phyloP scores from a whole-genome alignment of 2,888 invertebrate genomes.

The Ecdyonurus torrentis region DNA sequence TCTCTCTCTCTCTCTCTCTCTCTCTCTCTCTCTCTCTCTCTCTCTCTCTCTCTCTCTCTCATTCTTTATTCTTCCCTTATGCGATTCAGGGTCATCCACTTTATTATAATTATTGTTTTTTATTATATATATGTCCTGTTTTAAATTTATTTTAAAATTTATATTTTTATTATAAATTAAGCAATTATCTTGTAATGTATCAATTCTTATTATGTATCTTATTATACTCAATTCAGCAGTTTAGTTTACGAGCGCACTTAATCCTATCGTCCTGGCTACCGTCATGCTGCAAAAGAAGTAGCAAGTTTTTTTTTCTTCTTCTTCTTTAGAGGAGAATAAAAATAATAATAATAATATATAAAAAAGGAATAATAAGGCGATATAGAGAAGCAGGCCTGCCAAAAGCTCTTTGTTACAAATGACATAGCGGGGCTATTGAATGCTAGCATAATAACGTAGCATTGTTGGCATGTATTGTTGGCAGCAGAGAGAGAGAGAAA shows the following conservation, averaged over 20 bases:
- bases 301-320: too few relatives aligned
- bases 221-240: neutral
- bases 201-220: too few relatives aligned
- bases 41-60: too few relatives aligned
- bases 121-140: too few relatives aligned
- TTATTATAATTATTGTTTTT: too few relatives aligned
- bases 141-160: too few relatives aligned
- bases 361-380: constrained; percentile 2
- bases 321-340: neutral
- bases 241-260: neutral
- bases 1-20: too few relatives aligned
- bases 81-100: too few relatives aligned
- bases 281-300: neutral
- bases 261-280: neutral
- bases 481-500: neutral
- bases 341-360: neutral
- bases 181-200: too few relatives aligned
- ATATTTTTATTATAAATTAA: too few relatives aligned
- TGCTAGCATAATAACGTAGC: constrained; percentile 2
- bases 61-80: too few relatives aligned
- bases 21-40: too few relatives aligned
- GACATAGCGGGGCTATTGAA: constrained; percentile 3
- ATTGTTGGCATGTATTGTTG: constrained; percentile 1
- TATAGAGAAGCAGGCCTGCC: constrained; percentile 2
- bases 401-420: constrained; percentile 4